phyloP scores from a whole-genome alignment of 2,113 vertebrate genomes.

The Leptocoma aspasia region DNA sequence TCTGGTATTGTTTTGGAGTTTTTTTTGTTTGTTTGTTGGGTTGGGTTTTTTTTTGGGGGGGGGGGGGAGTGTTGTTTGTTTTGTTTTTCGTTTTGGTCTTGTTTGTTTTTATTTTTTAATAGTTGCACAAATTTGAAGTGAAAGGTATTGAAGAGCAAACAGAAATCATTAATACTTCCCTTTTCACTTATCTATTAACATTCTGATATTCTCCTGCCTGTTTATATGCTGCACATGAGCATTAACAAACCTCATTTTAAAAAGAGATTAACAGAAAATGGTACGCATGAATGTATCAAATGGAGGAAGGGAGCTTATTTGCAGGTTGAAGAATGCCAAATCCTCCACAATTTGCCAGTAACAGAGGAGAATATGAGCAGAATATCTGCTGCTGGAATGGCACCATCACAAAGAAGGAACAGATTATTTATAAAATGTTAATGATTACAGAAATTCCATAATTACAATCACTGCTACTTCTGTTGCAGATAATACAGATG shows the following conservation, averaged over 20 bases:
- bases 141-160: neutral
- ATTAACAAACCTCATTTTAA: neutral
- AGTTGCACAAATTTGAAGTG: neutral
- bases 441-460: constrained; percentile 23
- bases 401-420: neutral
- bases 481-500: constrained; percentile 1
- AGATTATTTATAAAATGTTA: constrained; percentile 23
- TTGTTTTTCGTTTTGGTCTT: neutral
- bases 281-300: neutral
- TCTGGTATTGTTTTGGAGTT: neutral
- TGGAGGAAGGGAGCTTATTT: neutral
- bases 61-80: neutral
- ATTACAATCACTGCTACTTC: constrained; percentile 35
- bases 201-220: neutral
- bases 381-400: neutral
- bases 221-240: neutral
- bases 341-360: neutral
- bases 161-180: neutral
- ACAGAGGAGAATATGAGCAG: neutral
- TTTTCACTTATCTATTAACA: neutral
- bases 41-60: neutral
- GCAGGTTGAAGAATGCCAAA: neutral
- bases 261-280: neutral
- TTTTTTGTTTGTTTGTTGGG: neutral
- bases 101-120: neutral